Evolutionary conservation across 2,888 invertebrate genomes (phyloP).

Genomic region (Colostygia pectinataria): DNA sequence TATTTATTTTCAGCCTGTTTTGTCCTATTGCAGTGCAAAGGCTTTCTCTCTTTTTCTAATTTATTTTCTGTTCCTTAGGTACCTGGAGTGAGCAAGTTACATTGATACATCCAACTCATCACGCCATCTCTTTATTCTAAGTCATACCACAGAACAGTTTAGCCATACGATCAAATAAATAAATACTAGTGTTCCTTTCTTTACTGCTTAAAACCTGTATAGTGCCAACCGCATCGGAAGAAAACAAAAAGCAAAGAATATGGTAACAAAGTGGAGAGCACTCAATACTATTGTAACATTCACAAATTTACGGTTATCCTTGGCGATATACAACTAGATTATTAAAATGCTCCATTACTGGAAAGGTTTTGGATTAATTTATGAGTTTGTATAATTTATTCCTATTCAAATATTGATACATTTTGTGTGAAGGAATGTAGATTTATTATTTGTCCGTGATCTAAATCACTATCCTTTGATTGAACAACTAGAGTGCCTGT

Average conservation of each 20-base stretch:
- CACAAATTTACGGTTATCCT: constrained; percentile 64
- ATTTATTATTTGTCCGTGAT: constrained; percentile 8
- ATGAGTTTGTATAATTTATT: constrained; percentile 33
- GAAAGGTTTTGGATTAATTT: constrained; percentile 58
- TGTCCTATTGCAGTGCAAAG: no score
- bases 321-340: constrained; percentile 54
- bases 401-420: constrained; percentile 31
- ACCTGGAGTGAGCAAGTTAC: no score
- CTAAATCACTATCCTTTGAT: not conserved
- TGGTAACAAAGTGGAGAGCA: constrained; percentile 62
- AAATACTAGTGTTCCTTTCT: no score
- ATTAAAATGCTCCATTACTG: constrained; percentile 62
- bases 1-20: no score
- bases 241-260: constrained; percentile 64
- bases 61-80: no score
- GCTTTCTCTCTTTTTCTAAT: no score
- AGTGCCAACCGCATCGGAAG: constrained; percentile 41
- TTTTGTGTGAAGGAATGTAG: constrained; percentile 14
- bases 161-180: no score
- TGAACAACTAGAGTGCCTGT: no score
- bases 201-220: not conserved
- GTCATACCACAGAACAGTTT: no score
- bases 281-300: constrained; percentile 61
- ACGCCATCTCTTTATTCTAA: no score
- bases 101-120: no score